Conservation (phyloP, 2,888 invertebrate species). For the Acanthosepion pharaonis region DNA sequence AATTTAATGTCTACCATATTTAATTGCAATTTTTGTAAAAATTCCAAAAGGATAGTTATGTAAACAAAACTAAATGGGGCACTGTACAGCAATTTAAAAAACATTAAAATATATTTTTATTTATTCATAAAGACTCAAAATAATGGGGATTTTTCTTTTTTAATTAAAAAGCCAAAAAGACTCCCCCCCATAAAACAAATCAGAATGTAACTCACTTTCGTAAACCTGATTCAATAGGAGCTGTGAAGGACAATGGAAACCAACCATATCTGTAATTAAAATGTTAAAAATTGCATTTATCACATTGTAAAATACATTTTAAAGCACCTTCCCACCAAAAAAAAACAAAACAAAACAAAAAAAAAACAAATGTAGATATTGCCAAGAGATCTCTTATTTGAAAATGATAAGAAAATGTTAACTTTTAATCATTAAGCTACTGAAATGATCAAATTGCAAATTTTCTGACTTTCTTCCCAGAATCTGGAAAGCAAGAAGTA, state of each 20-base stretch:
- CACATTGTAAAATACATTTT: neutral
- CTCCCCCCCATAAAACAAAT: neutral
- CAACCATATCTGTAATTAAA: constrained; percentile 38
- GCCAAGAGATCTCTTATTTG: neutral
- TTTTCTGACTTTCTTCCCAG: too few species aligned
- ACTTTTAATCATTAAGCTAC: too few species aligned
- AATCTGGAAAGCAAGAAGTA: too few species aligned
- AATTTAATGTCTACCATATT: too few species aligned
- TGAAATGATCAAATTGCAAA: too few species aligned
- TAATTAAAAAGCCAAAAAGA: neutral
- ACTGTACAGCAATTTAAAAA: too few species aligned
- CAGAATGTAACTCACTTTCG: neutral
- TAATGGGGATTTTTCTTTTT: neutral
- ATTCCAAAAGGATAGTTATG: too few species aligned
- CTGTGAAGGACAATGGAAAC: constrained; percentile 33
- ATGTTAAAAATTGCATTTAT: neutral
- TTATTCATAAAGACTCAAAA: neutral
- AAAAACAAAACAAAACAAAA: neutral
- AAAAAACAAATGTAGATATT: neutral
- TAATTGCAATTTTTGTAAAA: too few species aligned
- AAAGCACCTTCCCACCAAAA: too few species aligned
- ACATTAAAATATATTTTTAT: too few species aligned
- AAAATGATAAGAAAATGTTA: neutral
- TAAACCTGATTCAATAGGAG: neutral
- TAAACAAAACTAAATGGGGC: too few species aligned